Percentiles rank a stretch among this genome's conserved stretches.
phyloP scores from a whole-genome alignment of 2,797 vertebrate genomes.

The Philypnodon macrostomus region DNA sequence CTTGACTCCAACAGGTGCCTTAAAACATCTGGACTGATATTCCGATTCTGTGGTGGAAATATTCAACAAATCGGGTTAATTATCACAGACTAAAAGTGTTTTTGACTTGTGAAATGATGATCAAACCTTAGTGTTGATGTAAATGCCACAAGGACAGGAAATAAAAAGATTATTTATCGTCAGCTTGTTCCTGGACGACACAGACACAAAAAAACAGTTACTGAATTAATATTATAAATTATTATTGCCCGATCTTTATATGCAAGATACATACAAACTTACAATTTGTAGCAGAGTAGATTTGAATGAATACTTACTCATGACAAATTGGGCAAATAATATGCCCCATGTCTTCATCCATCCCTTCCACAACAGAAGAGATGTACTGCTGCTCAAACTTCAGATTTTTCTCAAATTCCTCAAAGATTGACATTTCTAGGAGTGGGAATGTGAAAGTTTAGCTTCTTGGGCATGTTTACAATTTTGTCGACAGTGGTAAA shows the following conservation, averaged over 20 bases:
- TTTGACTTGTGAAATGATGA: neutral
- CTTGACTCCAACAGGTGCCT: slow-evolving; percentile 74
- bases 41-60: slow-evolving; percentile 49
- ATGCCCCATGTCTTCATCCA: slow-evolving; percentile 64
- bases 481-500: too few relatives aligned
- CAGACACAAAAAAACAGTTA: neutral
- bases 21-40: slow-evolving; percentile 76
- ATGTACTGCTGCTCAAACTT: slow-evolving; percentile 86
- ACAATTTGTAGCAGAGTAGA: neutral
- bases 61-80: neutral
- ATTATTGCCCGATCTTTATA: too few relatives aligned
- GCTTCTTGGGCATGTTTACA: too few relatives aligned
- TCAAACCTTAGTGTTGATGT: slow-evolving; percentile 82
- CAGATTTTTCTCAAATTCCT: slow-evolving; percentile 83
- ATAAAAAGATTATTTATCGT: slow-evolving; percentile 76
- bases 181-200: slow-evolving; percentile 81
- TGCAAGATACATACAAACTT: too few relatives aligned
- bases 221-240: too few relatives aligned
- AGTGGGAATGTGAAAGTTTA: too few relatives aligned
- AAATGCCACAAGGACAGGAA: slow-evolving; percentile 86
- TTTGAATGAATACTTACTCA: slow-evolving; percentile 71
- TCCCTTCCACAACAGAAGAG: slow-evolving; percentile 77
- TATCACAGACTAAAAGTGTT: neutral
- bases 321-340: slow-evolving; percentile 89
- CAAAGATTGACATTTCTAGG: slow-evolving; percentile 84